Evolutionary conservation across 2,888 invertebrate genomes (phyloP).

Genomic region (Lasioglossum calceatum): DNA sequence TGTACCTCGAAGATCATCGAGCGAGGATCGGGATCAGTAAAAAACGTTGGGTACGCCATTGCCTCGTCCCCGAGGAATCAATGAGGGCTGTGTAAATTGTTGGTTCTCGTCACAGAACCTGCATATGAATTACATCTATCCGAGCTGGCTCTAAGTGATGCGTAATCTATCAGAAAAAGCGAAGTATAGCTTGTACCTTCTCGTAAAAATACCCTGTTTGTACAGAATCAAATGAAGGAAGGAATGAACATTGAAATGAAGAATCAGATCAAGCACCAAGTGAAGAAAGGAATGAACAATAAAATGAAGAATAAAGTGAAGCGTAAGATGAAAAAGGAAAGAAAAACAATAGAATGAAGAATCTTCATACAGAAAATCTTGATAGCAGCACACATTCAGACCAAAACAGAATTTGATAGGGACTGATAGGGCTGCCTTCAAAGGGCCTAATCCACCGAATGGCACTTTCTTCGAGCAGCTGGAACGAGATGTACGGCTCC

Average conservation of each 20-base stretch:
- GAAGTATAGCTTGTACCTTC: neutral
- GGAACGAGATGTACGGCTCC: neutral
- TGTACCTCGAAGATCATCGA: neutral
- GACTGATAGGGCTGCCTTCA: neutral
- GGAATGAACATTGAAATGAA: neutral
- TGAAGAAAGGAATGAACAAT: neutral
- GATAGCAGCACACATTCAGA: no score
- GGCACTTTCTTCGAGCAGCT: neutral
- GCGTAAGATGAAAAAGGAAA: no score
- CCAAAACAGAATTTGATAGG: neutral
- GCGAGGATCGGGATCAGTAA: neutral
- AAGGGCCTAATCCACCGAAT: no score
- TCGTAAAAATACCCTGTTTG: neutral
- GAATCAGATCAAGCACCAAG: neutral
- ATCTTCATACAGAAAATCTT: no score
- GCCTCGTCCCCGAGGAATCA: constrained; percentile 6
- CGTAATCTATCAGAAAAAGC: neutral
- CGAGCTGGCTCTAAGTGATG: neutral
- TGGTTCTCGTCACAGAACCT: neutral
- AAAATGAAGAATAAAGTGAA: neutral
- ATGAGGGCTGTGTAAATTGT: neutral
- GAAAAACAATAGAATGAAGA: neutral
- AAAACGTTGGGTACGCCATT: constrained; percentile 1
- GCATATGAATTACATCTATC: neutral
- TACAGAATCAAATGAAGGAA: neutral